Evolutionary conservation across 2,113 vertebrate genomes (phyloP).

Genomic region (Cavia porcellus): DNA sequence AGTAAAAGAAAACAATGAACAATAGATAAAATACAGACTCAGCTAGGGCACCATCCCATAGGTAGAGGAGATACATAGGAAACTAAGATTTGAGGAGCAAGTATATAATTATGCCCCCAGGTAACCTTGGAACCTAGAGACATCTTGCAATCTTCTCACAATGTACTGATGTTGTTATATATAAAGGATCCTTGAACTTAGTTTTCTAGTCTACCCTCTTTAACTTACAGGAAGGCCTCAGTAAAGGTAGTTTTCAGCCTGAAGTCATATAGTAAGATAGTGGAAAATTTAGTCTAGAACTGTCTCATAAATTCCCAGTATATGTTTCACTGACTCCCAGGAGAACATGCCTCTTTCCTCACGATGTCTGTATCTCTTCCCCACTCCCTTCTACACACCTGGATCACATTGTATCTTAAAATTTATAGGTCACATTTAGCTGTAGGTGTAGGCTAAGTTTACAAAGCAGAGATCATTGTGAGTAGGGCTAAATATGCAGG

Average conservation of each 20-base stretch:
- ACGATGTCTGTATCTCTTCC: neutral
- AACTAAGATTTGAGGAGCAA: neutral
- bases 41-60: no score
- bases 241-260: neutral
- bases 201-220: neutral
- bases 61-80: neutral
- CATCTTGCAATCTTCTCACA: conserved; percentile 69
- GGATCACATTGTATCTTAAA: neutral
- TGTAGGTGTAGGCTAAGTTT: neutral
- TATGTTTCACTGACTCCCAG: neutral
- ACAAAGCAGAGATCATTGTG: neutral
- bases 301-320: neutral
- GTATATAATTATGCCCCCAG: neutral
- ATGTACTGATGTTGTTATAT: conserved; percentile 35
- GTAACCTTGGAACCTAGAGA: neutral
- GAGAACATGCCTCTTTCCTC: neutral
- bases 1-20: no score
- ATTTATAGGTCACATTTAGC: neutral
- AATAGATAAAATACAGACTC: no score
- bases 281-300: neutral
- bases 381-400: neutral
- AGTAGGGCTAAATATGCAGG: neutral
- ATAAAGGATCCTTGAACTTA: conserved; percentile 83
- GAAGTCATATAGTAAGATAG: neutral
- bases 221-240: neutral